Conservation (phyloP, 1,140 invertebrate species). For the Heliconius melpomene region DNA sequence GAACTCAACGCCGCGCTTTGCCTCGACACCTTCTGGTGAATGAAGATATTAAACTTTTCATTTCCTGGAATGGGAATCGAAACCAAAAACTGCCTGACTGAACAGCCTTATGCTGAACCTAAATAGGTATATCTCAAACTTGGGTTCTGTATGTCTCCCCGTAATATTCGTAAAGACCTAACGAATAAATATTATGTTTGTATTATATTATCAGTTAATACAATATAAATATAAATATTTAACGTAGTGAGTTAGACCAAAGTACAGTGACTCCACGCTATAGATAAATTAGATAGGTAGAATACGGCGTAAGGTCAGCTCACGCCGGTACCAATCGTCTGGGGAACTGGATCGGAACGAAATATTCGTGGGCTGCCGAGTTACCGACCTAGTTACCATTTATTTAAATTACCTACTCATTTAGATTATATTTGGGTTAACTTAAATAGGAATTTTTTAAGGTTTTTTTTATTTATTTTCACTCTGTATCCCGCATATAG, state of each 20-base stretch:
- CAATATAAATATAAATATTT: slow-evolving; percentile 7
- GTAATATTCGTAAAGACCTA: neutral
- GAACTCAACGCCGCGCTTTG: too few species aligned
- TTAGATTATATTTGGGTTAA: neutral
- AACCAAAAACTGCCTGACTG: too few species aligned
- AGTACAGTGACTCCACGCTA: slow-evolving; percentile 7
- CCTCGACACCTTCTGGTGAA: too few species aligned
- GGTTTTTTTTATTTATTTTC: too few species aligned
- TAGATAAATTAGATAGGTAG: slow-evolving; percentile 11
- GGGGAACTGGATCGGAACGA: slow-evolving; percentile 51
- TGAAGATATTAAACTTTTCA: too few species aligned
- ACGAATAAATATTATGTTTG: neutral
- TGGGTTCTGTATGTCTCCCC: too few species aligned
- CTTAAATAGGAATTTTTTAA: neutral
- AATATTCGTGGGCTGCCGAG: slow-evolving; percentile 40
- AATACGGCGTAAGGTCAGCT: slow-evolving; percentile 18
- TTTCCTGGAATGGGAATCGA: too few species aligned
- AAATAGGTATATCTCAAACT: too few species aligned
- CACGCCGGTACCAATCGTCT: slow-evolving; percentile 39
- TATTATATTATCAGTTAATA: neutral
- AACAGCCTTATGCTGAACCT: too few species aligned
- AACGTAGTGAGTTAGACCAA: neutral
- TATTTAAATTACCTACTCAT: neutral
- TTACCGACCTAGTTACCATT: slow-evolving; percentile 23
- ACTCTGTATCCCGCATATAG: too few species aligned